These are phyloP conservation scores for Trichomalopsis sarcophagae DNA, from an alignment of 1,140 invertebrate genomes.

Conservation along the genomic window DNA sequence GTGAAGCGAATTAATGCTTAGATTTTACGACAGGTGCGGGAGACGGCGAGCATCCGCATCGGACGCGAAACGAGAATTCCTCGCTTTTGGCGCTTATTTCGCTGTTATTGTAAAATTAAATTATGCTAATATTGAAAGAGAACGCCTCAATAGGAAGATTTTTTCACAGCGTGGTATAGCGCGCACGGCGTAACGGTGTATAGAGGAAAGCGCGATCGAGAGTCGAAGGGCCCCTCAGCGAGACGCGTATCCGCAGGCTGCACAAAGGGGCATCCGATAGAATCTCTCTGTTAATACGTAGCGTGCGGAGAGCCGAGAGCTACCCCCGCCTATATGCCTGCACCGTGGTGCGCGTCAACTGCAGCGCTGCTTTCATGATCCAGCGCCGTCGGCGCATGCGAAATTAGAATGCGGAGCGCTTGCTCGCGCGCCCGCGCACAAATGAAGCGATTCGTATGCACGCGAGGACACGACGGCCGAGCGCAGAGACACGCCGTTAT, in stretches of 20 bases:
- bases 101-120: no score
- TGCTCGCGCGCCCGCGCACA: conserved; percentile 36
- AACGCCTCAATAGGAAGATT: no score
- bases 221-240: no score
- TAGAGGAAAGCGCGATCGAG: no score
- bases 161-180: no score
- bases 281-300: not conserved
- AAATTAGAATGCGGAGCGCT: conserved; percentile 61
- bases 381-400: not conserved
- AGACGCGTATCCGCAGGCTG: not conserved
- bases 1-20: conserved; percentile 2
- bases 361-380: not conserved
- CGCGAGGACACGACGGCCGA: conserved; percentile 19
- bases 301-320: not conserved
- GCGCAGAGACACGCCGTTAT: conserved; percentile 19
- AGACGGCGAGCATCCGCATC: not conserved
- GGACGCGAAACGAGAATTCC: not conserved
- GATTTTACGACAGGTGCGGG: not conserved
- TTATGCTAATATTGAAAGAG: no score
- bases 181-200: no score
- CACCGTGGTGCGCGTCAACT: not conserved
- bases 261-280: conserved; percentile 15
- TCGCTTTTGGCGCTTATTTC: no score
- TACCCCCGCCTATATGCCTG: not conserved
- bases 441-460: conserved; percentile 70